Evolutionary conservation across 2,113 vertebrate species (phyloP).

Genomic region (Pelecanus crispus): DNA sequence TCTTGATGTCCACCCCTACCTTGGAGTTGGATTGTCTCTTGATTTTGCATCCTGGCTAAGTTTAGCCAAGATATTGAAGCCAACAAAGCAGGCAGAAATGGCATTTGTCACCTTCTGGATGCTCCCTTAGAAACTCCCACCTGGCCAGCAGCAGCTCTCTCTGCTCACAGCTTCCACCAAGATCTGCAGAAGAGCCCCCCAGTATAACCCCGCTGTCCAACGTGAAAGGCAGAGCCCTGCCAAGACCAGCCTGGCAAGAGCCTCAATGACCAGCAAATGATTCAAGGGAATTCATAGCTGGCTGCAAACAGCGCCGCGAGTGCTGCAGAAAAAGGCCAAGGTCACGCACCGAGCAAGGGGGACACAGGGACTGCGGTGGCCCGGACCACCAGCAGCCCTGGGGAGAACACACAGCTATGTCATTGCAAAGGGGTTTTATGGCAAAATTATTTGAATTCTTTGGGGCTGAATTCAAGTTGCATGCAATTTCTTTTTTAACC

Average conservation of each 20-base stretch:
- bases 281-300: not conserved
- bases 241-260: not conserved
- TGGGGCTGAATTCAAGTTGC: not conserved
- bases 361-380: fast-evolving
- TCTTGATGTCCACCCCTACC: not conserved
- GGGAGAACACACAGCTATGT: not conserved
- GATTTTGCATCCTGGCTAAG: too few relatives aligned
- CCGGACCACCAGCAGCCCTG: not conserved
- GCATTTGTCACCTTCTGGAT: not conserved
- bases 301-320: fast-evolving
- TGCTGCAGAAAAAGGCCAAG: not conserved
- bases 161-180: not conserved
- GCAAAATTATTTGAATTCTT: not conserved
- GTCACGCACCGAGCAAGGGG: fast-evolving
- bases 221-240: fast-evolving
- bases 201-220: fast-evolving
- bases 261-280: fast-evolving
- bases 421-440: fast-evolving
- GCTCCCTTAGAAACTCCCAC: not conserved
- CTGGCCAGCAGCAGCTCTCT: not conserved
- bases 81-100: not conserved
- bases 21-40: not conserved
- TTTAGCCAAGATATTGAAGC: not conserved
- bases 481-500: not conserved
- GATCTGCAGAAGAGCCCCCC: not conserved